Evolutionary conservation across 2,797 vertebrate species (phyloP).

Genomic region (Poeciliopsis gracilis): DNA sequence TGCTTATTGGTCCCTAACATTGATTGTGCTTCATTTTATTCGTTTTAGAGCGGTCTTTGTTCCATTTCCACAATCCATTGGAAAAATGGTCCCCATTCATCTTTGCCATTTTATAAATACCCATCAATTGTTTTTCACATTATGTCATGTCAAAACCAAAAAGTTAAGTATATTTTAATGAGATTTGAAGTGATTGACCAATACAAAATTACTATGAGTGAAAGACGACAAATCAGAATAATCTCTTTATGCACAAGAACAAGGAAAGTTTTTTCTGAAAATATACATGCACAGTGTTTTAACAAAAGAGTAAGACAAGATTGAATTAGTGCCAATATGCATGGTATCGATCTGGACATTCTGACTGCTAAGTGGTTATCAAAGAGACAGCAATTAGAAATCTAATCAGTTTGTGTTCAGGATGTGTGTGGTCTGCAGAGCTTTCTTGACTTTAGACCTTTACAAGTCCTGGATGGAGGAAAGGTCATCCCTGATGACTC

Average conservation of each 20-base stretch:
- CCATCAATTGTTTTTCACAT: background rate
- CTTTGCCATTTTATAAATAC: background rate
- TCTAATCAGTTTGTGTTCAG: background rate
- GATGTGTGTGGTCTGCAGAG: background rate
- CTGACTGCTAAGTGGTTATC: background rate
- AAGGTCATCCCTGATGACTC: background rate
- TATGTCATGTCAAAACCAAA: background rate
- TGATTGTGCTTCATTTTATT: constrained; percentile 12
- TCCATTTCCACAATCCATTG: background rate
- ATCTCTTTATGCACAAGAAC: background rate
- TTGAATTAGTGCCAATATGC: background rate
- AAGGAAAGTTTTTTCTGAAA: background rate
- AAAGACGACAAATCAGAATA: background rate
- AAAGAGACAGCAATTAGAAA: background rate
- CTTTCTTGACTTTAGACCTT: background rate
- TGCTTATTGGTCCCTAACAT: background rate
- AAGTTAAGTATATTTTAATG: background rate
- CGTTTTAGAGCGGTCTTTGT: background rate
- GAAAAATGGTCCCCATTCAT: background rate
- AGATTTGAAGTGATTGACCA: background rate
- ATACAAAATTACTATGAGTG: background rate
- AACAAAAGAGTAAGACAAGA: background rate
- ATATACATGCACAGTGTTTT: background rate
- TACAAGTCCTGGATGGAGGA: background rate
- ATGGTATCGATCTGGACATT: background rate